Evolutionary conservation across 2,888 invertebrate species (phyloP), one percentile per base, ranked within the genome.

Genomic region (Limulus polyphemus): DNA sequence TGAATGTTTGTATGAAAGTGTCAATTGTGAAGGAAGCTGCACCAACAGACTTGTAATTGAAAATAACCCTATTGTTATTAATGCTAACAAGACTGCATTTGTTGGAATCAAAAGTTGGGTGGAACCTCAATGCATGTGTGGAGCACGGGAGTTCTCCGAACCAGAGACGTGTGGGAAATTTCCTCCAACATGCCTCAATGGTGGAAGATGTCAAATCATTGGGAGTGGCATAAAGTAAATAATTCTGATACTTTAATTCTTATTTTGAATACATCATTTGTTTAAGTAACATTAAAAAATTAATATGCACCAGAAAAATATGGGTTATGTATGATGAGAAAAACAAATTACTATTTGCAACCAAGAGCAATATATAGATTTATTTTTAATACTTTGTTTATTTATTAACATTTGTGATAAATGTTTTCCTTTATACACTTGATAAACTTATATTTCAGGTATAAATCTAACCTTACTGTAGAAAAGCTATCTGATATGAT

Each of bases 61-160:
- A 90, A 70, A 63, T 11, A 65, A 67, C 46, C 72, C 72, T 3
- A 62, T 69, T 55, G 64, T 97, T 84, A 94, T 99, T 4, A 95
- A 97, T 78, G 90, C 98, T 16, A 99, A 99, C 75, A 90, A 90
- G 77, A 98, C 98, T 0, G 88, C 97, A 0, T 80, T 99, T 65
- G 95, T 99, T 49, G 98, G 98, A 12, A 93, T 99, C 1, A 83
- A 94, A 62, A 91, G 97, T 0, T 91, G 90, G 75, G 89, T 94
- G 0, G 81, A 90, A 68, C 89, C 94, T 0, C 90, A 92, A 74
- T 97, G 95, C 73, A 90, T 90, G 14, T 95, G 95, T 74, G 91
- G 91, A 10, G 91, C 94, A 0, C 81, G 94, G 60, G 92, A 93
- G 76, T 97, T 95, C 77, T 86, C 87, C 66, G 68, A 69, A 60